These are phyloP conservation scores for Drosophila multiciliata DNA, from an alignment of 2,888 invertebrate genomes.

Conservation along the genomic window DNA sequence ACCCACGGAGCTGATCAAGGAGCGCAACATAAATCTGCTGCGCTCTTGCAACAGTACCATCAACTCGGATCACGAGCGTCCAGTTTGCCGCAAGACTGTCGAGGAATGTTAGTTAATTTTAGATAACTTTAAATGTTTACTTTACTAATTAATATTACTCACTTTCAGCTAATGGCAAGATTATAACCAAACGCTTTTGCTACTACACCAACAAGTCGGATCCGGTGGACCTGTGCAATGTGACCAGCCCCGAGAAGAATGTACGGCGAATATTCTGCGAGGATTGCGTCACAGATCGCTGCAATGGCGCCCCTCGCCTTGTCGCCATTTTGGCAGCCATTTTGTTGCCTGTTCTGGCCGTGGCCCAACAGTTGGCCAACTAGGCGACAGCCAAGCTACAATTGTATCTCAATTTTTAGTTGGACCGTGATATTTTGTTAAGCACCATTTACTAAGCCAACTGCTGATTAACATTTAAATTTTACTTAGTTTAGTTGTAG, in stretches of 20 bases:
- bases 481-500: slow-evolving; percentile 54
- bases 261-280: slow-evolving; percentile 79
- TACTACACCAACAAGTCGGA: slow-evolving; percentile 84
- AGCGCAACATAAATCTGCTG: slow-evolving; percentile 79
- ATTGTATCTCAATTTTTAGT: slow-evolving; percentile 64
- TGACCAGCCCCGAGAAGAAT: slow-evolving; percentile 78
- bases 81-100: slow-evolving; percentile 83
- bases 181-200: slow-evolving; percentile 82
- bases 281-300: slow-evolving; percentile 81
- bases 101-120: slow-evolving; percentile 76
- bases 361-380: slow-evolving; percentile 52
- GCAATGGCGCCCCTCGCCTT: slow-evolving; percentile 71
- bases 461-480: slow-evolving; percentile 60
- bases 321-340: slow-evolving; percentile 50
- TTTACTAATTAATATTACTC: neutral
- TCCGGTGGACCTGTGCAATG: slow-evolving; percentile 76
- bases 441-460: slow-evolving; percentile 48
- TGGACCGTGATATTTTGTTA: slow-evolving; percentile 78
- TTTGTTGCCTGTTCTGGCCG: slow-evolving; percentile 56
- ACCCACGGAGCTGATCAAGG: slow-evolving; percentile 73
- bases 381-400: slow-evolving; percentile 37
- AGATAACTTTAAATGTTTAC: neutral
- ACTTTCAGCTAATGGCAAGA: slow-evolving; percentile 75
- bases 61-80: slow-evolving; percentile 82
- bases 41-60: slow-evolving; percentile 80